Conservation (phyloP, 2,888 invertebrate species). For the Mechanitis mazaeus region DNA sequence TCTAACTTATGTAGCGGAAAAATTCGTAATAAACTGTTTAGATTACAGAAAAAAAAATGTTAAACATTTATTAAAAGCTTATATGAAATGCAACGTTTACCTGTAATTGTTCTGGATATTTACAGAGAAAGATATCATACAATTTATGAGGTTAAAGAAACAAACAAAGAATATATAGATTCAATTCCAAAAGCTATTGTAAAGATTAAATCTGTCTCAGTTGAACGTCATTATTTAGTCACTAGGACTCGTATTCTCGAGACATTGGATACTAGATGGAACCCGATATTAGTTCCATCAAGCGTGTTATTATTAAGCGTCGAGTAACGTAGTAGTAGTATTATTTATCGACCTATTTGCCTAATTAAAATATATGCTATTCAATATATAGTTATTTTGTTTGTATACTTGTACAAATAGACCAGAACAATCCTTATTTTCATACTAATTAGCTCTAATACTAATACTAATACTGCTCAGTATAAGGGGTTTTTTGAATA, state of each 20-base stretch:
- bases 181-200: neutral
- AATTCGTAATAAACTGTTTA: no score
- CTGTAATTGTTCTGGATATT: no score
- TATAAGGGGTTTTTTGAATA: no score
- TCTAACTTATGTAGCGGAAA: no score
- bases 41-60: no score
- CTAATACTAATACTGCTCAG: no score
- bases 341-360: slow-evolving; percentile 6
- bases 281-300: slow-evolving; percentile 8
- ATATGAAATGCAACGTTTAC: no score
- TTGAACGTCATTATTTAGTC: slow-evolving; percentile 10
- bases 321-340: slow-evolving; percentile 5
- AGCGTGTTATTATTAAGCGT: slow-evolving; percentile 7
- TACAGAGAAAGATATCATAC: no score
- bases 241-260: slow-evolving; percentile 6
- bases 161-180: neutral
- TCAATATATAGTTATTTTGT: neutral
- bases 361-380: neutral
- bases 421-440: no score
- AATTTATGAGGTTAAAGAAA: neutral
- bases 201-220: slow-evolving; percentile 11
- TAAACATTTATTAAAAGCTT: no score
- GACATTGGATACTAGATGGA: slow-evolving; percentile 9
- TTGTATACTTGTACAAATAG: no score
- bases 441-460: no score